Percentiles rank a stretch among this genome's conserved stretches.
Conservation (phyloP, 2,888 invertebrate species). For the Cheilosia vernalis region DNA sequence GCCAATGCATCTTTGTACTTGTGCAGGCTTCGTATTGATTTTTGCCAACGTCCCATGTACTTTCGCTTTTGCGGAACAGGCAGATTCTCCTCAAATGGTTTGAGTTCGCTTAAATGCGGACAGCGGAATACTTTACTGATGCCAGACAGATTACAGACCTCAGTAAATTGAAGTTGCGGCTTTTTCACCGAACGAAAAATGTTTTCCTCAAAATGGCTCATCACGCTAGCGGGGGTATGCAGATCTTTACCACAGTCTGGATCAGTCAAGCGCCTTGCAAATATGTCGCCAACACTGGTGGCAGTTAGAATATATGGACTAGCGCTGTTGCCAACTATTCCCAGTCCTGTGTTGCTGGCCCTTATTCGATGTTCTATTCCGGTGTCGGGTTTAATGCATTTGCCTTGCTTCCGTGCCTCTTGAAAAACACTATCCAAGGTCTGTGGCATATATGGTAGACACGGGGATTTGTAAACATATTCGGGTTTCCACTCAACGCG, state of each 20-base stretch:
- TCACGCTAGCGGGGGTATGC: slow-evolving; percentile 76
- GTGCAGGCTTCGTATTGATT: slow-evolving; percentile 74
- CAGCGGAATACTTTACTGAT: slow-evolving; percentile 78
- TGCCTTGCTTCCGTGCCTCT: slow-evolving; percentile 76
- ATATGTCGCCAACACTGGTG: slow-evolving; percentile 81
- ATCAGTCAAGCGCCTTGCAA: slow-evolving; percentile 53
- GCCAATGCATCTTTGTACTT: slow-evolving; percentile 78
- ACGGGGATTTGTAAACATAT: slow-evolving; percentile 76
- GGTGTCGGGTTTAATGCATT: slow-evolving; percentile 77
- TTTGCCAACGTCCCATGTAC: slow-evolving; percentile 78
- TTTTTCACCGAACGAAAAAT: slow-evolving; percentile 67
- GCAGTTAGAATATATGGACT: slow-evolving; percentile 77
- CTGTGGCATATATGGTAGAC: slow-evolving; percentile 79
- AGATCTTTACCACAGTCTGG: slow-evolving; percentile 37
- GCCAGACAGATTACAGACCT: slow-evolving; percentile 74
- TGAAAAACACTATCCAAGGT: slow-evolving; percentile 77
- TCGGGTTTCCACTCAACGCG: slow-evolving; percentile 22
- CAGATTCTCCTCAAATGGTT: slow-evolving; percentile 34
- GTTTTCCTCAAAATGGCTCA: slow-evolving; percentile 76
- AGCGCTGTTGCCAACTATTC: slow-evolving; percentile 76
- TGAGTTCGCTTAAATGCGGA: slow-evolving; percentile 50
- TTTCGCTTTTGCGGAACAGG: slow-evolving; percentile 6
- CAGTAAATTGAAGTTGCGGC: slow-evolving; percentile 76
- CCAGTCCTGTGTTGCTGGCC: slow-evolving; percentile 79
- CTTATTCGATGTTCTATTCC: slow-evolving; percentile 78